Base-by-base conservation (phyloP, 2,888 invertebrate genomes). In the Proisotoma minuta region DNA sequence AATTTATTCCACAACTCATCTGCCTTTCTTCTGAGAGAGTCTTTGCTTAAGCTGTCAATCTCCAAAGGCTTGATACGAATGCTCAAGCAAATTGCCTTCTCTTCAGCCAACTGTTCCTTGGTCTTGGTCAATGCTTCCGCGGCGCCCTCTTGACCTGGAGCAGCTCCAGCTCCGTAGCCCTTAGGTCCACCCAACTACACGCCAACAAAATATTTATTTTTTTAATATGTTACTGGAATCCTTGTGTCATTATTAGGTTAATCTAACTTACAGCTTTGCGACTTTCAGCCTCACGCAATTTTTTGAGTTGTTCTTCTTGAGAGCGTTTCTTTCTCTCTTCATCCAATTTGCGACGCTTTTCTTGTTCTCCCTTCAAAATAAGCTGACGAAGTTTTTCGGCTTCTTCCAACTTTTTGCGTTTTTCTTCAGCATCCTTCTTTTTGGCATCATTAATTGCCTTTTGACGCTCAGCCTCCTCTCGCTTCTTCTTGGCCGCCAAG, bases 31-130 rank as follows among this genome's bases (percentile, higher is more conserved):
- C 61, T 60, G 12, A 65, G 48, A 39, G 27, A 58, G 15, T 60
- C 57, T 26, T 43, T 61, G n/a, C 52, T 48, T n/a, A 65, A 51
- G 0, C 53, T 63, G 8, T 62, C 68, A n/a, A 68, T 18, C 28
- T 63, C 57, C 18, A 68, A 43, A n/a, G 68, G 68, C 28, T 68
- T 68, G 51, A 68, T 65, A 50, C 65, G 65, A 57, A 65, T 65
- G 49, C 52, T 59, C 40, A 68, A 57, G 27, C 63, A 65, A 50
- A 68, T 65, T 18, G 63, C 63, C 26, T 68, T 68, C 40, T 68
- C 68, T 27, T 68, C 65, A 8, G 65, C 68, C 39, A 68, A 56
- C 58, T 68, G 68, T 56, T 68, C 68, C 56, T 68, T 68, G 28
- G 68, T 65, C 60, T 68, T 65, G 59, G 61, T 60, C 52, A 67